Conservation (phyloP, 2,797 vertebrate species). For the Schizopygopsis malacanthus region DNA sequence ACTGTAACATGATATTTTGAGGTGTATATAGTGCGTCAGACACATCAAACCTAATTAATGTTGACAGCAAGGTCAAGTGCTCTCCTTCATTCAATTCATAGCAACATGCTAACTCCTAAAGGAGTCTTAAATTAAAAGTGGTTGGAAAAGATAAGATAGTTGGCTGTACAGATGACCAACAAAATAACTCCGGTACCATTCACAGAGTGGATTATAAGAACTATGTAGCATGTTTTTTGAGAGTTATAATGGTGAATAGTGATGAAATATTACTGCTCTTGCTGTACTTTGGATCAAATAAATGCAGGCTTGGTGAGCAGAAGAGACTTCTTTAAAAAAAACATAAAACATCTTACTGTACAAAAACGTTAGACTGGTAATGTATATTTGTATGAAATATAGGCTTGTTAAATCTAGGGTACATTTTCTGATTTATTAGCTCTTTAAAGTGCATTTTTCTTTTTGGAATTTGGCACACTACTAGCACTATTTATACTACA, state of each 20-base stretch:
- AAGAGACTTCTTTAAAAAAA: no score
- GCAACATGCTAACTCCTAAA: not conserved
- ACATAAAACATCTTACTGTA: no score
- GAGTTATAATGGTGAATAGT: not conserved
- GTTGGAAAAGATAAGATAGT: constrained; percentile 1
- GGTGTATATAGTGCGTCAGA: constrained; percentile 2
- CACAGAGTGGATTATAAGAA: not conserved
- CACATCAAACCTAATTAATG: constrained; percentile 14
- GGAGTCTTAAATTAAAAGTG: not conserved
- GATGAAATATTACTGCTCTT: not conserved
- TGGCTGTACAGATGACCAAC: not conserved
- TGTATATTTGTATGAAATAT: no score
- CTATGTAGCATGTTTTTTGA: not conserved
- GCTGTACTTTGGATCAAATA: no score
- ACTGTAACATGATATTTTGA: constrained; percentile 30
- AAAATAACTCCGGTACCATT: not conserved
- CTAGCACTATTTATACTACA: no score
- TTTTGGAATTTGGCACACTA: no score
- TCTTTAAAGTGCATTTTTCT: no score
- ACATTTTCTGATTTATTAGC: no score
- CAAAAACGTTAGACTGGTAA: no score
- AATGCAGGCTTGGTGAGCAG: no score
- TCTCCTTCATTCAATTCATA: not conserved
- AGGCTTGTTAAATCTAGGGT: no score
- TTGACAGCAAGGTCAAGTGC: constrained; percentile 29